Evolutionary conservation across 2,888 invertebrate genomes (phyloP), one percentile per base, ranked within the genome.

Genomic region (Ophonus ardosiacus): DNA sequence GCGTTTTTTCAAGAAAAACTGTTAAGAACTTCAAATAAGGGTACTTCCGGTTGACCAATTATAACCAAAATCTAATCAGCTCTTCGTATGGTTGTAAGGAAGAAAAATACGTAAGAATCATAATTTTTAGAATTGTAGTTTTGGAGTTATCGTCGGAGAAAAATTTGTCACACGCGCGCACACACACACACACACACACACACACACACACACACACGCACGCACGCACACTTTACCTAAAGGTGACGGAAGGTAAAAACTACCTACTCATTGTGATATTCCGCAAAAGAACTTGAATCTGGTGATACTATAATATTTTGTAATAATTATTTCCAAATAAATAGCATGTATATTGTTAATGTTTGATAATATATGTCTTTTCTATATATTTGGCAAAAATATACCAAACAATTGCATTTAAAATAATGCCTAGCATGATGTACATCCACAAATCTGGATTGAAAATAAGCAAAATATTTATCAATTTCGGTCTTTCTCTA

Each of bases 181-280:
- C n/a, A n/a, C n/a, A n/a, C n/a, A n/a, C n/a, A n/a, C n/a, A n/a
- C n/a, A n/a, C n/a, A n/a, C n/a, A n/a, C n/a, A n/a, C n/a, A n/a
- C n/a, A n/a, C n/a, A n/a, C n/a, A n/a, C n/a, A n/a, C n/a, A n/a
- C n/a, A n/a, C n/a, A n/a, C n/a, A n/a, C n/a, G n/a, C n/a, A n/a
- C n/a, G n/a, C n/a, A n/a, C n/a, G n/a, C n/a, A n/a, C n/a, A n/a
- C n/a, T n/a, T n/a, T n/a, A n/a, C n/a, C n/a, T n/a, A n/a, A n/a
- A n/a, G n/a, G n/a, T n/a, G n/a, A 85, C 21, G 5, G 82, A 0
- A 71, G 40, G 0, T 40, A 74, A 74, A n/a, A 74, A 17, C 15
- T 40, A n/a, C 82, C 85, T 80, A 57, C 31, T 18, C 1, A 80
- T 15, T 56, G 68, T 56, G 0, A 71, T 1, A 13, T 51, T 56